Base-by-base conservation (phyloP, 2,888 invertebrate genomes). In the Quadroppia sp. region DNA sequence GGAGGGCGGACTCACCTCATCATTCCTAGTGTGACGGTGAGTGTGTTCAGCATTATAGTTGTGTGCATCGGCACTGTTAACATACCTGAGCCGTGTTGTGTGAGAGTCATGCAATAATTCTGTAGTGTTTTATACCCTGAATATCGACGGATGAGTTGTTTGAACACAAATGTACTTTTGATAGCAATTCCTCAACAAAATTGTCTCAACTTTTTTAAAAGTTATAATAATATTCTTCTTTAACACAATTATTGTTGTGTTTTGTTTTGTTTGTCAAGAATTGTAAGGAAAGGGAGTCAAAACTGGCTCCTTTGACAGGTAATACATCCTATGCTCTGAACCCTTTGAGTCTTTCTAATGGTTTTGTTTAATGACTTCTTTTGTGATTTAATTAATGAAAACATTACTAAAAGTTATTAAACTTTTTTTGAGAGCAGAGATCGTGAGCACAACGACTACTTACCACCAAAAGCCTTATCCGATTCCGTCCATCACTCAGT, bases 301-400 rank as follows among this genome's bases (percentile, higher is more conserved):
- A 61, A 61, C 61, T 61, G 61, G 61, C 61, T 61, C 61, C 61
- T 61, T 61, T 61, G 61, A 61, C 61, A 61, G 61, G 61, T 61
- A 61, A 36, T 53, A 53, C 23, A 4, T 13, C 45, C 15, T 7
- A 45, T 45, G 45, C 15, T 15, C 45, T 17, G 2, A 45, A 45
- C 17, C 2, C 45, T 45, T 6, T 2, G 2, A 9, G 2, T 15
- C 2, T 15, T 9, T 45, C 15, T 45, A 45, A 45, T 15, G 6
- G 23, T 53, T 53, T 20, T 53, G 53, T 25, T 25, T 15, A 23
- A 3, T 25, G 4, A 20, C 53, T 53, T 53, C 1, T 53, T 13
- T 25, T 50, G 4, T 15, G 15, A 53, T 53, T 53, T 2, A 53
- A 13, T 53, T 25, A 20, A 20, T 9, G 13, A 13, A 13, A 53